phyloP scores from a whole-genome alignment of 2,113 vertebrate genomes.

The Oplegnathus fasciatus region DNA sequence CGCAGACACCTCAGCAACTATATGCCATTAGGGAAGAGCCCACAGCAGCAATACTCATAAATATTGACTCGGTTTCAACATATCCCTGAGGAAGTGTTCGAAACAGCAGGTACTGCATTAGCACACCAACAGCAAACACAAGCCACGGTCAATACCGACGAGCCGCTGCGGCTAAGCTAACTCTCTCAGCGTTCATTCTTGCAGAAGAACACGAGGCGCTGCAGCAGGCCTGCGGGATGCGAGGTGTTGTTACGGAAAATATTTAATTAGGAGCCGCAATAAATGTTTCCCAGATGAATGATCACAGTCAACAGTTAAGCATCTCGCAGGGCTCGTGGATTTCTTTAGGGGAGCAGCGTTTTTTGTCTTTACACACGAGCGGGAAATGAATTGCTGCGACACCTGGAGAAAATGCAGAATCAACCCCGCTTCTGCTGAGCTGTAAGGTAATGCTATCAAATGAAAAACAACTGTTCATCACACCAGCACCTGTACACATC shows the following conservation, averaged over 20 bases:
- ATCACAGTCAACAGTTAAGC: slow-evolving; percentile 35
- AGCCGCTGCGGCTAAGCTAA: slow-evolving; percentile 45
- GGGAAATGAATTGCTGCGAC: slow-evolving; percentile 46
- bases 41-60: slow-evolving; percentile 76
- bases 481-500: slow-evolving; percentile 45
- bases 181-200: not conserved
- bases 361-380: slow-evolving; percentile 18
- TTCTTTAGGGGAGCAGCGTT: slow-evolving; percentile 22
- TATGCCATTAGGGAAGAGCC: slow-evolving; percentile 73
- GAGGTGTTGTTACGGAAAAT: slow-evolving; percentile 45
- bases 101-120: slow-evolving; percentile 71
- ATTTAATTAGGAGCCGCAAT: slow-evolving; percentile 69
- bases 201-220: slow-evolving; percentile 29
- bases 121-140: slow-evolving; percentile 66
- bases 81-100: slow-evolving; percentile 70
- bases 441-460: slow-evolving; percentile 31
- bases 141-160: slow-evolving; percentile 47
- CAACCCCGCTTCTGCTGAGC: slow-evolving; percentile 20
- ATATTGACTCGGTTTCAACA: slow-evolving; percentile 79
- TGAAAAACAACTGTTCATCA: slow-evolving; percentile 52
- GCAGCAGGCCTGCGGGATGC: slow-evolving; percentile 37
- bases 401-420: slow-evolving; percentile 45
- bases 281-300: slow-evolving; percentile 40
- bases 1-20: slow-evolving; percentile 67
- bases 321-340: slow-evolving; percentile 29